A percentile compares a stretch with the other conserved stretches of the same genome.
Conservation (phyloP, 2,113 vertebrate genomes). For the Conger conger region DNA sequence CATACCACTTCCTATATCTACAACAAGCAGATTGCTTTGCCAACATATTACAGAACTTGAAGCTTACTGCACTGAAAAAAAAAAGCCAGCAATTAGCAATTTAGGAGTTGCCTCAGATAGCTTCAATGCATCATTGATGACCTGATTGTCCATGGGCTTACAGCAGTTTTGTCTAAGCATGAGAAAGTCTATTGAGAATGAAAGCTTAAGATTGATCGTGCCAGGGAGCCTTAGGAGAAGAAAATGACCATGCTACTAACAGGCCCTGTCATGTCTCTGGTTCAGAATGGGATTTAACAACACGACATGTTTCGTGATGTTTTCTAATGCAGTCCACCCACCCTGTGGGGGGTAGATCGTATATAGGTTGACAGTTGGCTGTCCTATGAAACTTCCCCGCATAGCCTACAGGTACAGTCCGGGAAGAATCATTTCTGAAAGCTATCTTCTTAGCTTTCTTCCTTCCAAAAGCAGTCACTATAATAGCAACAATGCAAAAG, state of each 20-base stretch:
- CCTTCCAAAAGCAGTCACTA: not conserved
- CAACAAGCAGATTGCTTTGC: not conserved
- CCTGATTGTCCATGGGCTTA: not conserved
- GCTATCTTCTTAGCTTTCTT: not conserved
- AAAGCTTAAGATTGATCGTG: not conserved
- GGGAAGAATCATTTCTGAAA: not conserved
- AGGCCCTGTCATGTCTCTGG: not conserved
- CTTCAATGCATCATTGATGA: not conserved
- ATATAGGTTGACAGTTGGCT: not conserved
- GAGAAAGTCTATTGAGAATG: not conserved
- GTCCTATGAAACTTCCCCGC: not conserved
- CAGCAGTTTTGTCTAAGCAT: not conserved
- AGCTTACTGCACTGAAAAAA: not conserved
- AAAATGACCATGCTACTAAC: not conserved
- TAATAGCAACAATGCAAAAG: not conserved
- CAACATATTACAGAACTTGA: not conserved
- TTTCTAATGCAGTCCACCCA: no score
- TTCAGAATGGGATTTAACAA: not conserved
- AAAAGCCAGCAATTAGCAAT: not conserved
- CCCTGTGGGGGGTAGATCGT: no score
- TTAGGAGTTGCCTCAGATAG: not conserved
- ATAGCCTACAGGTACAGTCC: not conserved
- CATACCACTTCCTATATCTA: not conserved
- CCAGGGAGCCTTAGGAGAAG: not conserved
- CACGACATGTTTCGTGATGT: not conserved